A percentile compares a stretch with the other conserved stretches of the same genome.
Conservation (phyloP, 2,888 invertebrate species). For the Meiosimyza platycephala region DNA sequence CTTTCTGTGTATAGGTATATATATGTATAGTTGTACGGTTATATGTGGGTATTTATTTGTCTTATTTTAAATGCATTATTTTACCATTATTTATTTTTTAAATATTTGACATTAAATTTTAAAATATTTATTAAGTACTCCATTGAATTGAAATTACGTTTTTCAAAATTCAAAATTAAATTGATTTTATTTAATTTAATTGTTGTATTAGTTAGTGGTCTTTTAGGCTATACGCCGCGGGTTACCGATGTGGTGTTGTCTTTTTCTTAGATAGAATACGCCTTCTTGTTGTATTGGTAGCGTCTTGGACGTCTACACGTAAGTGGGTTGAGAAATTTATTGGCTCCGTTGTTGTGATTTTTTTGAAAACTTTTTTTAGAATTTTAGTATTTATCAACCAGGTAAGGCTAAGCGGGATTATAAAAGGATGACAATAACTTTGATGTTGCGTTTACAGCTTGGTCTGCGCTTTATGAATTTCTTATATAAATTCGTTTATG, state of each 20-base stretch:
- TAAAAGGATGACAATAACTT: neutral
- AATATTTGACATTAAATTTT: conserved; percentile 64
- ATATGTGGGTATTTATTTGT: conserved; percentile 16
- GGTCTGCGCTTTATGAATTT: neutral
- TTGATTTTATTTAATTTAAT: neutral
- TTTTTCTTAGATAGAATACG: conserved; percentile 58
- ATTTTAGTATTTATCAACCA: conserved; percentile 41
- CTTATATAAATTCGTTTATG: neutral
- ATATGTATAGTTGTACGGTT: neutral
- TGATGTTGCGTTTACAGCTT: neutral
- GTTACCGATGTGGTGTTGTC: conserved; percentile 67
- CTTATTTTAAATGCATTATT: conserved; percentile 16
- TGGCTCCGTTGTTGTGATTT: conserved; percentile 68
- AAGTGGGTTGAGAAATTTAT: conserved; percentile 53
- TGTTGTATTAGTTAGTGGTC: too few species aligned
- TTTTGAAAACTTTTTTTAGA: conserved; percentile 47
- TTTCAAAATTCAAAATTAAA: too few species aligned
- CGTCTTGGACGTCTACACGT: conserved; percentile 60
- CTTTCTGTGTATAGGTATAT: conserved; percentile 8
- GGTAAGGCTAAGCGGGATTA: neutral
- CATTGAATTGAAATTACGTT: conserved; percentile 50
- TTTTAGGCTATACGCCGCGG: conserved; percentile 3
- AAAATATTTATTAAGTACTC: conserved; percentile 64
- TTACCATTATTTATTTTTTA: conserved; percentile 62
- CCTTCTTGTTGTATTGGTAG: conserved; percentile 55